Evolutionary conservation across 2,113 vertebrate genomes (phyloP).

Genomic region (Climacteris rufus): DNA sequence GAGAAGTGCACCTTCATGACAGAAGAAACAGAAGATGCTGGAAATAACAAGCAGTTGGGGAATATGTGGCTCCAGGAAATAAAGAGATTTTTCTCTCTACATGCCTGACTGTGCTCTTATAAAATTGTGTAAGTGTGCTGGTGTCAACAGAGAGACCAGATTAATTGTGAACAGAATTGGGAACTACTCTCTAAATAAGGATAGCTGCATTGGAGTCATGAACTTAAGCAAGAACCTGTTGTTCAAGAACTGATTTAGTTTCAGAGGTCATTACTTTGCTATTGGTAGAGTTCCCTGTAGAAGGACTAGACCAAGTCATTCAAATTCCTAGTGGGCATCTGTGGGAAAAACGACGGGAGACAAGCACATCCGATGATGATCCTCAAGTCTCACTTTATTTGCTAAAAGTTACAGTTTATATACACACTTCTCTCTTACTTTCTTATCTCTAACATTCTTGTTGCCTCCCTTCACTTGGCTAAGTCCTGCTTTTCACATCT

Average conservation of each 20-base stretch:
- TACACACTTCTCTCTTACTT: too few species aligned
- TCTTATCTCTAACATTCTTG: too few species aligned
- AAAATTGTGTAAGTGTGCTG: not conserved
- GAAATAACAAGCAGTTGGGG: not conserved
- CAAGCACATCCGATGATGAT: too few species aligned
- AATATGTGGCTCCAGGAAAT: not conserved
- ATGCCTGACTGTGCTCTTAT: not conserved
- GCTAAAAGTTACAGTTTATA: too few species aligned
- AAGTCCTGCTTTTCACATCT: too few species aligned
- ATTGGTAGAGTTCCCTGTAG: not conserved
- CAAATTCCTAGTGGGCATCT: not conserved
- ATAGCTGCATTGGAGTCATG: not conserved
- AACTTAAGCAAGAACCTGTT: not conserved
- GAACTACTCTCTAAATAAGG: slow-evolving; percentile 8
- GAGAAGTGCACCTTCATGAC: not conserved
- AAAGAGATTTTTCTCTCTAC: not conserved
- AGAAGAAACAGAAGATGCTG: slow-evolving; percentile 2
- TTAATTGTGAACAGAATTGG: slow-evolving; percentile 13
- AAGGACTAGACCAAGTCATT: slow-evolving; percentile 4
- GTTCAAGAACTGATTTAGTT: not conserved
- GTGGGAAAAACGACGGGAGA: too few species aligned
- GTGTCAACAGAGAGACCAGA: not conserved
- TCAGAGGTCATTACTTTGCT: slow-evolving; percentile 7
- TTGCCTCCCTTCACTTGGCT: too few species aligned
- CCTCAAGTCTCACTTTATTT: too few species aligned